Conservation (phyloP, 2,888 invertebrate genomes). For the Sturmia bella region DNA sequence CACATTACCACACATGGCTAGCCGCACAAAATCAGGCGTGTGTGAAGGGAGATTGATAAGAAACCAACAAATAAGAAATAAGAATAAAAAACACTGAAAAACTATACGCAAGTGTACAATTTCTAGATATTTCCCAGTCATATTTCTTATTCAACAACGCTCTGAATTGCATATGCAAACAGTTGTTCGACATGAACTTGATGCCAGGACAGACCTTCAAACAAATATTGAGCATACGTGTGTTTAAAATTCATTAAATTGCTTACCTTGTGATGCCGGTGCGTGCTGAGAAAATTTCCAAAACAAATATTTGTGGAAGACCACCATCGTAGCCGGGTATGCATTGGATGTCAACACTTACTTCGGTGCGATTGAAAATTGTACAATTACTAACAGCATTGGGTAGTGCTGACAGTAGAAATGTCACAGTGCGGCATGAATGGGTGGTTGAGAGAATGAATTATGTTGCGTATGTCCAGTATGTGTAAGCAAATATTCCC, state of each 20-base stretch:
- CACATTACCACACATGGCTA: constrained; percentile 46
- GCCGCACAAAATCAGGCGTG: constrained; percentile 65
- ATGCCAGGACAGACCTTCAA: background rate
- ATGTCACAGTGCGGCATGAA: constrained; percentile 29
- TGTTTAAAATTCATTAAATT: constrained; percentile 74
- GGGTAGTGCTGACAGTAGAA: constrained; percentile 86
- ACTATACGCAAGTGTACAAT: background rate
- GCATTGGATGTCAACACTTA: constrained; percentile 91
- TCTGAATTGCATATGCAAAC: background rate
- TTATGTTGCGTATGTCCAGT: constrained; percentile 48
- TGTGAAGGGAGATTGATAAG: constrained; percentile 43
- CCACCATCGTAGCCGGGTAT: constrained; percentile 94
- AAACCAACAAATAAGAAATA: constrained; percentile 21
- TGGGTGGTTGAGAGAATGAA: constrained; percentile 43
- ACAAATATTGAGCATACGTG: background rate
- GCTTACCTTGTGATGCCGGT: constrained; percentile 81
- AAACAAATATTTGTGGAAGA: constrained; percentile 91
- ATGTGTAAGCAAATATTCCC: constrained; percentile 9
- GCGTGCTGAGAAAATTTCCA: constrained; percentile 86
- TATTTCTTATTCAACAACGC: background rate
- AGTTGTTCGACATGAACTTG: constrained; percentile 16
- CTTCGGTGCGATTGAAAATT: constrained; percentile 91
- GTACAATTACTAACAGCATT: constrained; percentile 93
- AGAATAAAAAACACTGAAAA: background rate
- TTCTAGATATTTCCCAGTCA: background rate